Evolutionary conservation across 2,888 invertebrate genomes (phyloP), one percentile per base, ranked within the genome.

Genomic region (Drosophila stalkeri): DNA sequence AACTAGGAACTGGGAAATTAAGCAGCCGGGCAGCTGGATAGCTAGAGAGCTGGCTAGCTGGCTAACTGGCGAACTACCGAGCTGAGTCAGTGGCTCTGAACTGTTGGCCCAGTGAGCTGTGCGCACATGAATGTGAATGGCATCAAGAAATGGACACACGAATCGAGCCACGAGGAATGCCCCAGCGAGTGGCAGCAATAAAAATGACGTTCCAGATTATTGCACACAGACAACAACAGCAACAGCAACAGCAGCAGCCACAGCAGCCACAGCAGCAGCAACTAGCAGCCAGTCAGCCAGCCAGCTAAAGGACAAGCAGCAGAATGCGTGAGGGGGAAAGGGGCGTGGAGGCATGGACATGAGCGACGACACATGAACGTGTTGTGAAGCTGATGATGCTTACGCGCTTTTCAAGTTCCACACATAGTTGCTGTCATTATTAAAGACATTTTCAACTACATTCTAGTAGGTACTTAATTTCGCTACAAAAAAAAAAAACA

Each of bases 391-490:
- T 72, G 89, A 77, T 75, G 90, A 86, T 88, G 87, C 87, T 87
- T 90, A 87, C 90, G 87, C 87, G 87, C 87, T 90, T 83, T 87
- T 87, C 86, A 90, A 87, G 90, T 87, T 87, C 87, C 87, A 81
- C 90, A 80, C 87, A 87, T 87, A 87, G 89, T 75, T 90, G 86
- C 87, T 87, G 87, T 87, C 90, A 87, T 87, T 87, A 87, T 87
- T 90, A 87, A 87, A 87, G 90, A 88, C 90, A 88, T 89, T 87
- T 89, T 87, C 90, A 87, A 89, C 87, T 87, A 87, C 86, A 87
- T 87, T 87, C 89, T 87, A 87, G 86, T 86, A 81, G 89, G 87
- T 89, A 87, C 86, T 87, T 87, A 89, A 89, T 89, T 89, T 89
- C 72, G 85, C 66, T 23, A 44, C 47, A 46, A 14, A 43, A 65